Percentiles rank a stretch among this genome's conserved stretches.
These are phyloP conservation scores for Oscheius sp. DNA, from an alignment of 2,888 invertebrate genomes.

Conservation along the genomic window DNA sequence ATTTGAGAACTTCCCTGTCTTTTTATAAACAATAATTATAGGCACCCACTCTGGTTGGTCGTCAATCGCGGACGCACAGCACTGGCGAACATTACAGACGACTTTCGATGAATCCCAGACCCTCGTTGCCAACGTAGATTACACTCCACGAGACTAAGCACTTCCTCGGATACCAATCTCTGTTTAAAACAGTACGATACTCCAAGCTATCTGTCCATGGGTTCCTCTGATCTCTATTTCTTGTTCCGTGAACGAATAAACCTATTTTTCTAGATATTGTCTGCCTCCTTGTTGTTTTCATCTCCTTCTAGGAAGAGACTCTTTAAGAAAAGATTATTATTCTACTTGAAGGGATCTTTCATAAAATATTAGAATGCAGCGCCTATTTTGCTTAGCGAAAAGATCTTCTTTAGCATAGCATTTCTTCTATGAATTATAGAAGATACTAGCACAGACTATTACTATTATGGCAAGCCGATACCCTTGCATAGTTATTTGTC, in stretches of 20 bases:
- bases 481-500: no score
- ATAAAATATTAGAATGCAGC: no score
- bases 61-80: conserved; percentile 23
- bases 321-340: background rate
- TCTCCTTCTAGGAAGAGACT: background rate
- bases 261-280: no score
- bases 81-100: conserved; percentile 22
- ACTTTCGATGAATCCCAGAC: conserved; percentile 22
- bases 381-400: no score
- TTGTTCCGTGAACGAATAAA: conserved; percentile 9
- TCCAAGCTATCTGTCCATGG: conserved; percentile 1
- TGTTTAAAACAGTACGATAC: no score
- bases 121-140: conserved; percentile 23
- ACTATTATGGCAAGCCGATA: no score
- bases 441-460: no score
- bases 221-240: conserved; percentile 22
- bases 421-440: no score
- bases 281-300: background rate
- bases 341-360: no score
- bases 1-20: background rate
- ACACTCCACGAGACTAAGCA: conserved; percentile 1
- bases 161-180: no score
- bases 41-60: conserved; percentile 22
- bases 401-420: no score
- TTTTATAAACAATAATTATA: background rate